Conservation (phyloP, 2,888 invertebrate species). For the Ferrisia virgata region DNA sequence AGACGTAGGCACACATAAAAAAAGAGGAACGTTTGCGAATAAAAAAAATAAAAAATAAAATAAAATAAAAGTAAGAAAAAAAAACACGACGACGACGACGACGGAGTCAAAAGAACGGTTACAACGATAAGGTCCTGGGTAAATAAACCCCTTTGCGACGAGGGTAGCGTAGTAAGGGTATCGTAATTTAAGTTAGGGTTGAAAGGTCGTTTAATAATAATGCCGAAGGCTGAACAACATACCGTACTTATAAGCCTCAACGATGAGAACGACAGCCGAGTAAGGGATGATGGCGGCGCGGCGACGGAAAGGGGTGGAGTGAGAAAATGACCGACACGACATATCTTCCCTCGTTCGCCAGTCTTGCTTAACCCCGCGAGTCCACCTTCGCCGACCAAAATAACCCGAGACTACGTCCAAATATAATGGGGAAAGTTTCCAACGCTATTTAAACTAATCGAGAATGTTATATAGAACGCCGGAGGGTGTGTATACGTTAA, state of each 20-base stretch:
- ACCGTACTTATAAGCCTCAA: conserved; percentile 37
- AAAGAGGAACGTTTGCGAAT: neutral
- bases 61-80: neutral
- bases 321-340: conserved; percentile 46
- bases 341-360: conserved; percentile 33
- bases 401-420: conserved; percentile 33
- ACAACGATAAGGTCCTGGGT: conserved; percentile 38
- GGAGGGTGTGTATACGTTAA: conserved; percentile 43
- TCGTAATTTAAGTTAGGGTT: conserved; percentile 40
- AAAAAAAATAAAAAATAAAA: neutral
- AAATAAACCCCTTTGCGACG: conserved; percentile 31
- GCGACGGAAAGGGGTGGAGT: neutral
- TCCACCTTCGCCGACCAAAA: neutral
- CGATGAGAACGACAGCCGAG: conserved; percentile 7
- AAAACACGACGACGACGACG: neutral
- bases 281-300: neutral
- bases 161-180: conserved; percentile 18
- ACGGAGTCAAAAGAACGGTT: conserved; percentile 25
- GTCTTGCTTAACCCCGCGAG: conserved; percentile 17
- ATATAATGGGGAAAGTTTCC: conserved; percentile 45
- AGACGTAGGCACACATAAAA: too few relatives aligned
- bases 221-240: conserved; percentile 45
- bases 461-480: conserved; percentile 45
- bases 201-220: conserved; percentile 46
- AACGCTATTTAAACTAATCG: conserved; percentile 46